Conservation (phyloP, 2,113 vertebrate species). For the Microtus oregoni region DNA sequence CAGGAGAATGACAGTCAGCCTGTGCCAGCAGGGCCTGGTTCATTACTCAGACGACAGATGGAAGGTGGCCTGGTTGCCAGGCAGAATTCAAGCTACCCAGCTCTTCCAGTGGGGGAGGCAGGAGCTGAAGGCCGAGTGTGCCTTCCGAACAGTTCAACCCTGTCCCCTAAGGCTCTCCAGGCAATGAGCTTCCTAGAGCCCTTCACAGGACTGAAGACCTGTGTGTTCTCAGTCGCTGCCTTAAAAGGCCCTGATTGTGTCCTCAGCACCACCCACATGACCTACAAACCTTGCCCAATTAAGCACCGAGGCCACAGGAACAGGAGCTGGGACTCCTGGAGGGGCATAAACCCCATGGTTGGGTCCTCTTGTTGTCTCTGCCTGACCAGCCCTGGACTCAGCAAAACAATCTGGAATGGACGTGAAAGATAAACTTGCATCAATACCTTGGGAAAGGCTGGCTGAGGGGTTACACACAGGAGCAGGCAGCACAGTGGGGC, state of each 20-base stretch:
- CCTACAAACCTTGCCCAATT: too few species aligned
- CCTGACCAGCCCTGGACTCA: too few species aligned
- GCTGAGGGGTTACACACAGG: accelerated
- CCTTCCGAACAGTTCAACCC: not conserved
- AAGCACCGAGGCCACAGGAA: not conserved
- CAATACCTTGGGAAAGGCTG: not conserved
- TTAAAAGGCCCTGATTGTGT: not conserved
- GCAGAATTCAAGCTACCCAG: conserved; percentile 82
- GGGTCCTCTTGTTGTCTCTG: not conserved
- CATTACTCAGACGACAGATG: conserved; percentile 89
- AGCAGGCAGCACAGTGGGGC: too few species aligned
- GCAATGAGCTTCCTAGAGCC: not conserved
- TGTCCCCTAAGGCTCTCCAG: not conserved
- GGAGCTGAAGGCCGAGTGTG: not conserved
- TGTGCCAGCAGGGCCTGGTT: conserved; percentile 84
- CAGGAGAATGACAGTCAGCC: conserved; percentile 86
- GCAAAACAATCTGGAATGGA: not conserved
- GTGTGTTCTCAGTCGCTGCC: not conserved
- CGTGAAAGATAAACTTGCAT: not conserved
- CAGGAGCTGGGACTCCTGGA: too few species aligned
- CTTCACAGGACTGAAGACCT: not conserved
- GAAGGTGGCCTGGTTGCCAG: conserved; percentile 88
- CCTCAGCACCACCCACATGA: not conserved
- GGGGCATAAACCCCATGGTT: accelerated
- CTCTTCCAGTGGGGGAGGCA: not conserved